Base-by-base conservation (phyloP, 2,113 vertebrate species). In the Spea bombifrons region DNA sequence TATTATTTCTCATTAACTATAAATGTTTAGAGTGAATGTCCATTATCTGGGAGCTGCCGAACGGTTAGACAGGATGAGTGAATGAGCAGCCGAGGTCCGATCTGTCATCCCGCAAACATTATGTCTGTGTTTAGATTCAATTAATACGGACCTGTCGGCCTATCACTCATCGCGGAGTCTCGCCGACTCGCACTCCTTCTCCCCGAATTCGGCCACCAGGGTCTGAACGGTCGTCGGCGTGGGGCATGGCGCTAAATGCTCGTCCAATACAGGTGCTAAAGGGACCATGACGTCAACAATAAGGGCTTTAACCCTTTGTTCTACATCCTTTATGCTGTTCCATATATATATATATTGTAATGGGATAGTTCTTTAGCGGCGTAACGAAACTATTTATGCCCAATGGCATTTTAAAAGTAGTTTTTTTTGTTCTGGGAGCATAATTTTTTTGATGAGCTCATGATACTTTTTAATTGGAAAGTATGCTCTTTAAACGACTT, bases 1-100 rank as follows among this genome's bases (percentile, higher is more conserved):
- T 80, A 73, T 73, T 80, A 80, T 80, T 74, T 74, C 71, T 80
- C 71, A 80, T 74, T 80, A 80, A 71, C 76, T 78, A 78, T 78
- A 65, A 80, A 80, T 80, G 78, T 80, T 80, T 80, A 80, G 65
- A 73, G 78, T 66, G 64, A 73, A 67, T 73, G 78, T 72, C 76
- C 76, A 78, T 78, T 78, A 78, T 72, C 59, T 45, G 30, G 68
- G 53, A 71, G 70, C 76, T 71, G 65, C 78, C 66, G 71, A 74
- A 74, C 57, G 63, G 49, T 67, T 47, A 66, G 64, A 80, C 77
- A 73, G 55, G 63, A 79, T 73, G 77, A 79, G 63, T 79, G 71
- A 79, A 67, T 68, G 71, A 73, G 73, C 16, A 55, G 52, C 71
- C 63, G 47, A 61, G 52, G 71, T 64, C 55, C 53, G 71, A 68